These are phyloP conservation scores for Propithecus deckenii DNA, from an alignment of 2,797 vertebrate species.

Conservation along the genomic window DNA sequence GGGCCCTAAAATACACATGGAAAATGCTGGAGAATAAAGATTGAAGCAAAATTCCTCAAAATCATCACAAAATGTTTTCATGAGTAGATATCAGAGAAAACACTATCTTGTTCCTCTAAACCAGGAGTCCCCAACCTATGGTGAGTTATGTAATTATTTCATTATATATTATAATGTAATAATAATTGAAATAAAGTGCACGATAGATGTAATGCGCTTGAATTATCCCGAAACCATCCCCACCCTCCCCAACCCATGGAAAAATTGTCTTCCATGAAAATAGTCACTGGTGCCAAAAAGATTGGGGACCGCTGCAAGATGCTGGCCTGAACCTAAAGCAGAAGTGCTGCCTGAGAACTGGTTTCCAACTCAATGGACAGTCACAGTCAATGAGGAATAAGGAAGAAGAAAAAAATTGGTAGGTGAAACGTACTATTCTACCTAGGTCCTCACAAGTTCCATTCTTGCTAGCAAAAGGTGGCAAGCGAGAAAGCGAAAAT, in stretches of 20 bases:
- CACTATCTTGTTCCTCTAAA: background rate
- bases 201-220: no score
- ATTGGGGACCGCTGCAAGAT: background rate
- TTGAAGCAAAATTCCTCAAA: conserved; percentile 2
- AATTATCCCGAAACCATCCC: no score
- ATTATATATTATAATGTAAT: no score
- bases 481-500: background rate
- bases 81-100: background rate
- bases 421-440: background rate
- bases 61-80: background rate
- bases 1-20: background rate
- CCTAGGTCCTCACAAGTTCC: background rate
- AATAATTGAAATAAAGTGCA: no score
- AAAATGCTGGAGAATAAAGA: conserved; percentile 41
- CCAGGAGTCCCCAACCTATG: no score
- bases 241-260: no score
- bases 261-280: no score
- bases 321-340: background rate
- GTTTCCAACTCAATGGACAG: background rate
- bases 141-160: no score
- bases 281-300: no score
- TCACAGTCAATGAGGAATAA: background rate
- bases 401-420: background rate
- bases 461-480: background rate
- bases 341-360: background rate